These are phyloP conservation scores for Drosophila infuscata DNA, from an alignment of 2,888 invertebrate species.

Conservation along the genomic window DNA sequence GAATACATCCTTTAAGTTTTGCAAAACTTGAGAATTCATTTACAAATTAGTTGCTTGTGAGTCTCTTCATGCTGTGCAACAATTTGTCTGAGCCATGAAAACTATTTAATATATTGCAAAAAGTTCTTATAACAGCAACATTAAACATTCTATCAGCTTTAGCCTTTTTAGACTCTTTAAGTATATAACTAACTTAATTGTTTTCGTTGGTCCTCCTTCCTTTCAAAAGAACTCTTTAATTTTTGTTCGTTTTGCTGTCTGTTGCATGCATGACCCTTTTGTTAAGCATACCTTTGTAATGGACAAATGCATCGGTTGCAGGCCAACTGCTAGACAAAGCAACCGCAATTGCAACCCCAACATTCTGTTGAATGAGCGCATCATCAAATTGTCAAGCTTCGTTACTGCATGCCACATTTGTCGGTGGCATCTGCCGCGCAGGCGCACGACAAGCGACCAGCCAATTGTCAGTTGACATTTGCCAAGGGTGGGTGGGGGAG, in stretches of 20 bases:
- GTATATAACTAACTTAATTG: background rate
- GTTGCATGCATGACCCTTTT: constrained; percentile 15
- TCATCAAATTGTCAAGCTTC: constrained; percentile 7
- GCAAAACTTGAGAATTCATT: background rate
- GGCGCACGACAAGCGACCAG: constrained; percentile 50
- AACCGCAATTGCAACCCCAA: constrained; percentile 23
- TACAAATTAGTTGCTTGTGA: background rate
- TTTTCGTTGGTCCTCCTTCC: background rate
- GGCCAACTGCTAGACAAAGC: constrained; percentile 35
- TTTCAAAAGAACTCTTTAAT: background rate
- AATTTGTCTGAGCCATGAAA: background rate
- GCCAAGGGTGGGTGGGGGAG: constrained; percentile 28
- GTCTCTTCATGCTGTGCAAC: background rate
- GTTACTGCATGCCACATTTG: constrained; percentile 18
- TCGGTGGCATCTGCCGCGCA: constrained; percentile 63
- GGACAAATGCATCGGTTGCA: constrained; percentile 25
- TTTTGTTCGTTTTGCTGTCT: background rate
- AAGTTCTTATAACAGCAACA: background rate
- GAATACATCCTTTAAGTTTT: background rate
- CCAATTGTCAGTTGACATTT: constrained; percentile 70
- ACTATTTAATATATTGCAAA: background rate
- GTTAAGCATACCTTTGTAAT: constrained; percentile 11
- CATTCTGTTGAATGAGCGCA: constrained; percentile 8
- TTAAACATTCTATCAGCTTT: background rate
- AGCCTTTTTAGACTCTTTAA: background rate